phyloP scores from a whole-genome alignment of 2,888 invertebrate genomes.

The Petrolisthes manimaculis region DNA sequence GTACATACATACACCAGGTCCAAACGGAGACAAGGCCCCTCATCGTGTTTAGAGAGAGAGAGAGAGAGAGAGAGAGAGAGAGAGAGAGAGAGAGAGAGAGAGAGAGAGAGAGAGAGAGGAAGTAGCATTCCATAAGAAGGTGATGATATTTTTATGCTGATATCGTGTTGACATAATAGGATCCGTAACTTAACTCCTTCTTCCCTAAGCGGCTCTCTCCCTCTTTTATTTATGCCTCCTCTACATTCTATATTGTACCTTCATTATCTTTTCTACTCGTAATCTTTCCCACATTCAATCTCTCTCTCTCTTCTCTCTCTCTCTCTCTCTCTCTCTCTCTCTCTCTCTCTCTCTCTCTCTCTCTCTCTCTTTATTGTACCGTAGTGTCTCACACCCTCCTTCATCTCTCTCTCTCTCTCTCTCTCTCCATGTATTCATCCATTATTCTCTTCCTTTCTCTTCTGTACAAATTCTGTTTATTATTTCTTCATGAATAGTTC shows the following conservation, averaged over 20 bases:
- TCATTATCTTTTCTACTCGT: background rate
- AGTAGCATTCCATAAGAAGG: background rate
- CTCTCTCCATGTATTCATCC: background rate
- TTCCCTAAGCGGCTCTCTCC: background rate
- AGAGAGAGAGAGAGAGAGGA: background rate
- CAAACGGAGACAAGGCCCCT: too few relatives aligned
- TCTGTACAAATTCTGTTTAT: background rate
- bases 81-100: background rate
- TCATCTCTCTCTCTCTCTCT: background rate
- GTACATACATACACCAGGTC: too few relatives aligned
- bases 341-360: conserved; percentile 4
- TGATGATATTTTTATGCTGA: background rate
- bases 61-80: too few relatives aligned
- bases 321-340: conserved; percentile 14
- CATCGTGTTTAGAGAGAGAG: too few relatives aligned
- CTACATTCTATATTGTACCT: background rate
- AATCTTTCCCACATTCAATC: background rate
- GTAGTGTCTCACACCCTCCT: background rate
- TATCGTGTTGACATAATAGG: background rate
- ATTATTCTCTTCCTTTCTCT: background rate
- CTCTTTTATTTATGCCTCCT: background rate
- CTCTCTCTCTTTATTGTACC: background rate
- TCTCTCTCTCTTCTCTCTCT: background rate
- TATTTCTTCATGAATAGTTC: background rate
- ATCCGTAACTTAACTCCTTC: background rate